A percentile compares a stretch with the other conserved stretches of the same genome.
phyloP scores from a whole-genome alignment of 1,140 invertebrate genomes.

The Sycobia sp. region DNA sequence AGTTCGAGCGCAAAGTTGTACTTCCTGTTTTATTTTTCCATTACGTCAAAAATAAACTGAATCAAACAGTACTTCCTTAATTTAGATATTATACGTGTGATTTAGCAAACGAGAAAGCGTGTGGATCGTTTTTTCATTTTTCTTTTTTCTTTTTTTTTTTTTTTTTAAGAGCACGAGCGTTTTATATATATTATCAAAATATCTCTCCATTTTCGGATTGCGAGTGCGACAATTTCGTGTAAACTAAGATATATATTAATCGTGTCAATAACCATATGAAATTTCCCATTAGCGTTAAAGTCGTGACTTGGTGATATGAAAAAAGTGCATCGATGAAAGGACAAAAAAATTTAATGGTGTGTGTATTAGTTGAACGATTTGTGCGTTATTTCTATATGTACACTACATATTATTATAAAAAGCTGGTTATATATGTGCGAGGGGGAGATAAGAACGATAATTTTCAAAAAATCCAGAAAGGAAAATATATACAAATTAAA shows the following conservation, averaged over 20 bases:
- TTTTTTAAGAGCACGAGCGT: neutral
- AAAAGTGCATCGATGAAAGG: conserved; percentile 6
- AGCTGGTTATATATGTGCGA: neutral
- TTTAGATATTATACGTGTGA: conserved; percentile 21
- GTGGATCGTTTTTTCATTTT: conserved; percentile 2
- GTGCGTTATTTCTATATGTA: neutral
- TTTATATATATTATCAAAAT: neutral
- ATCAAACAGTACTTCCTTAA: conserved; percentile 15
- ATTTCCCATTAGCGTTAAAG: neutral
- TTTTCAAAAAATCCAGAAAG: neutral
- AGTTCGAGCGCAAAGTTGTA: too few relatives aligned
- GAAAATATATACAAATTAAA: neutral
- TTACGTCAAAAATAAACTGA: conserved; percentile 35
- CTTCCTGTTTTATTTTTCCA: conserved; percentile 10
- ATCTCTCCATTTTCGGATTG: neutral
- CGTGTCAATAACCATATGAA: neutral
- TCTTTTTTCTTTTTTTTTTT: neutral
- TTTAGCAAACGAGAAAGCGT: conserved; percentile 17
- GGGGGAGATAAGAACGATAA: neutral
- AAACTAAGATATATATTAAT: neutral
- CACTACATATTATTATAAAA: conserved; percentile 4
- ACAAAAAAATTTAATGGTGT: conserved; percentile 2
- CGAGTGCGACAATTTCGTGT: conserved; percentile 5
- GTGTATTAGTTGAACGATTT: conserved; percentile 1
- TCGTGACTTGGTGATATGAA: conserved; percentile 3